Evolutionary conservation across 1,140 invertebrate genomes (phyloP), one percentile per base, ranked within the genome.

Genomic region (Neoseiulus cucumeris): DNA sequence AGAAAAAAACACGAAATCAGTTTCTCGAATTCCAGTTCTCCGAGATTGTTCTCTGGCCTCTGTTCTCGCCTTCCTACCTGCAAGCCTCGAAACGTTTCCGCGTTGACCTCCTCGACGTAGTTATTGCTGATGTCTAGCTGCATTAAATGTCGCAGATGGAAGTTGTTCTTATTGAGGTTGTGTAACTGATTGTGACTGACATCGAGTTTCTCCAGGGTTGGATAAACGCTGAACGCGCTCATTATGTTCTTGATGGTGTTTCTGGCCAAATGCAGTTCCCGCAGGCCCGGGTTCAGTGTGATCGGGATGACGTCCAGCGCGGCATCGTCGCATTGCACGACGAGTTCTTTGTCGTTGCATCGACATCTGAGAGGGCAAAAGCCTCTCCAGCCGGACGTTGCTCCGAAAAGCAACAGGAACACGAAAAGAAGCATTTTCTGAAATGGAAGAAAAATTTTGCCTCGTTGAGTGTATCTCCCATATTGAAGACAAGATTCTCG

Each of bases 301-400:
- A 92, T 91, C 42, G 89, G 90, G 45, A 92, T 83, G 17, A 90
- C 86, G 75, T 91, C 87, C 44, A 92, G 77, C 67, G 85, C 86
- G 69, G 85, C 87, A 71, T 84, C 83, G 68, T 87, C 82, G 74
- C 90, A 92, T 59, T 84, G 82, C 0, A 91, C 89, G n/a, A 87
- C 83, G 64, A 90, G 81, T 0, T 83, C 88, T 64, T 89, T 86
- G 71, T 93, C 89, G 75, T 92, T 86, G 78, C 89, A 91, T 45
- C 79, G 78, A 73, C 89, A 91, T 68, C 82, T 81, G 22, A 82
- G 79, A 17, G 88, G 88, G 75, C 89, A 72, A 18, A 72, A 28
- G 65, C 42, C 18, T 20, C 45, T 25, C 51, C 51, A 59, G 14
- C 33, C 33, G 33, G 33, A 39, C 33, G 33, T 39, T 39, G 33